A percentile compares a stretch with the other conserved stretches of the same genome.
phyloP scores from a whole-genome alignment of 2,888 invertebrate species.

The Luperina testacea region DNA sequence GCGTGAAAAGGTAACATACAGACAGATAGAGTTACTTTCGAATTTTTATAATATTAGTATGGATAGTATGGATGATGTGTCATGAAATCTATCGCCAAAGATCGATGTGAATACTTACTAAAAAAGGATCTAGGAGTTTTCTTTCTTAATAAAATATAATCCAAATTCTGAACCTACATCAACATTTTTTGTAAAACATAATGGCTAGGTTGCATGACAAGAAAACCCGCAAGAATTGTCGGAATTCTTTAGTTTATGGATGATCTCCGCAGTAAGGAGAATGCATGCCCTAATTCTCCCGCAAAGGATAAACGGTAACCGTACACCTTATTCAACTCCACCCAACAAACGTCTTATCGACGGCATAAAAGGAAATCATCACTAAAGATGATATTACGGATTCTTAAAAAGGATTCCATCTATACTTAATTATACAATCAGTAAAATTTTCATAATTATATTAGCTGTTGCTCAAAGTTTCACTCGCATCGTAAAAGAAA shows the following conservation, averaged over 20 bases:
- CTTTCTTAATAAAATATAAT: no score
- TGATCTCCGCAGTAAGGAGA: not conserved
- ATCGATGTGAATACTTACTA: no score
- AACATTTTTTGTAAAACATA: no score
- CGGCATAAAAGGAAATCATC: constrained; percentile 25
- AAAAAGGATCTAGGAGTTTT: no score
- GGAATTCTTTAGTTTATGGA: not conserved
- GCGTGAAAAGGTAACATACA: no score
- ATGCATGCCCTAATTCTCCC: constrained; percentile 23
- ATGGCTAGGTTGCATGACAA: not conserved
- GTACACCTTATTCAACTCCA: constrained; percentile 3
- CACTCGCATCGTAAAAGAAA: no score
- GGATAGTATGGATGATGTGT: not conserved
- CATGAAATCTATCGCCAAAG: not conserved
- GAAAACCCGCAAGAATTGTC: not conserved
- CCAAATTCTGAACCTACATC: no score
- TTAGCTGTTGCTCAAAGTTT: no score
- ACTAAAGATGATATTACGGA: constrained; percentile 17
- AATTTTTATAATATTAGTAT: no score
- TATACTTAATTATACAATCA: not conserved
- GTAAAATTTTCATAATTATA: not conserved
- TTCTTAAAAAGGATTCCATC: constrained; percentile 5
- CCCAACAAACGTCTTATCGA: constrained; percentile 15
- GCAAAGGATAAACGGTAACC: constrained; percentile 30
- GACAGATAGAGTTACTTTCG: no score